Percentiles rank a stretch among this genome's conserved stretches.
Evolutionary conservation across 2,888 invertebrate genomes (phyloP).

Genomic region (Xylota sylvarum): DNA sequence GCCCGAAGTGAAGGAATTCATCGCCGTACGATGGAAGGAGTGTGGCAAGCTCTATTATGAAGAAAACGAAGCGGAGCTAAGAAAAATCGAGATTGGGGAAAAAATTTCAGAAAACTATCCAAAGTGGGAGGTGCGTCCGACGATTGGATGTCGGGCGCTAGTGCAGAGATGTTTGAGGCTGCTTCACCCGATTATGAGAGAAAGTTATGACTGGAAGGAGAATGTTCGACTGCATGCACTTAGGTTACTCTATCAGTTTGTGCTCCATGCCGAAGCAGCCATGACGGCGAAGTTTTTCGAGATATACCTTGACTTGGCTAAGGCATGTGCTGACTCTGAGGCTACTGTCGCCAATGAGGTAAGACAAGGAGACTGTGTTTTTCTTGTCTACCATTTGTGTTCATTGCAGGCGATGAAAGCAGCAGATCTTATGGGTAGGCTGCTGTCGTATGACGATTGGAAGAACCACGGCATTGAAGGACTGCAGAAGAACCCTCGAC

Average conservation of each 20-base stretch:
- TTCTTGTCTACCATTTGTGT: not conserved
- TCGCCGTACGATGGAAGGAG: constrained; percentile 88
- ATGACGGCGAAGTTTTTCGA: constrained; percentile 84
- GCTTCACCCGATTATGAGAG: constrained; percentile 81
- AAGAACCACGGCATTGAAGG: constrained; percentile 82
- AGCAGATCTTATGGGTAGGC: constrained; percentile 83
- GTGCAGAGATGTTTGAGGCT: constrained; percentile 88
- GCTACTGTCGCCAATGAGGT: constrained; percentile 79
- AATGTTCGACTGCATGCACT: constrained; percentile 84
- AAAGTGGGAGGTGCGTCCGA: constrained; percentile 89
- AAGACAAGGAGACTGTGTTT: not conserved
- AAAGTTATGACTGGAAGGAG: constrained; percentile 84
- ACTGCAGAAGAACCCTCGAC: constrained; percentile 80
- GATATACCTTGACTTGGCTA: constrained; percentile 82
- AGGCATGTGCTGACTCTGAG: constrained; percentile 82
- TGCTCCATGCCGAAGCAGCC: constrained; percentile 83
- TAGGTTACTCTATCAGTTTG: constrained; percentile 83
- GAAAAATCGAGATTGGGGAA: constrained; percentile 92
- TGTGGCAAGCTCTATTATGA: constrained; percentile 92
- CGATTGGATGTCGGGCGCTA: constrained; percentile 93
- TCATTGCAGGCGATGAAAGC: constrained; percentile 80
- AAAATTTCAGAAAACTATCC: constrained; percentile 91
- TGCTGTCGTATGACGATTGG: constrained; percentile 83
- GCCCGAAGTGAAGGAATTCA: constrained; percentile 88
- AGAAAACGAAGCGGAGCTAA: constrained; percentile 95